Evolutionary conservation across 2,888 invertebrate species (phyloP).

Genomic region (Halictus quadricinctus): DNA sequence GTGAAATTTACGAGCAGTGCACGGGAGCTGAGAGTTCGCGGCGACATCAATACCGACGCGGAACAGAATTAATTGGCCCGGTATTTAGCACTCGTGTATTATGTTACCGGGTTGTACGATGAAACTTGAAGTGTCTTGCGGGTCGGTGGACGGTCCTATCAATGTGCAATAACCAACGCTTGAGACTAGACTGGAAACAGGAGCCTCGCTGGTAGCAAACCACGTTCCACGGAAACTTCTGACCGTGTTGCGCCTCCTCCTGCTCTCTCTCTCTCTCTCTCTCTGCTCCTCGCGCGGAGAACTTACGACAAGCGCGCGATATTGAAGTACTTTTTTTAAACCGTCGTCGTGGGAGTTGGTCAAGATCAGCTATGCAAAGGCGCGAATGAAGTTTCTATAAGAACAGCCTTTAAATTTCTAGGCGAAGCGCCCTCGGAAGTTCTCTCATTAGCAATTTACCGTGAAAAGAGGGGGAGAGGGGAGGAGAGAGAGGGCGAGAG

Average conservation of each 20-base stretch:
- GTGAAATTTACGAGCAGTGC: neutral
- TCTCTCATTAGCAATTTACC: constrained; percentile 26
- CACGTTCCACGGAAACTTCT: constrained; percentile 9
- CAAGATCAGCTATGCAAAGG: constrained; percentile 33
- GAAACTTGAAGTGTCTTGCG: neutral
- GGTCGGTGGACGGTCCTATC: neutral
- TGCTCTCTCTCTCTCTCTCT: neutral
- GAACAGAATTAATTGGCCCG: neutral
- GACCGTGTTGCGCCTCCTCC: neutral
- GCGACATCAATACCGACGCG: neutral
- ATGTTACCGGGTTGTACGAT: neutral
- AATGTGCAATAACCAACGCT: constrained; percentile 10
- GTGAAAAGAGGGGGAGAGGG: neutral
- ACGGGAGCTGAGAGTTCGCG: neutral
- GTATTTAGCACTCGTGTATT: constrained; percentile 1
- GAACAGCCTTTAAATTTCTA: constrained; percentile 16
- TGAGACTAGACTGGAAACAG: neutral
- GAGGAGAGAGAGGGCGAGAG: neutral
- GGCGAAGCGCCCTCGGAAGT: constrained; percentile 7
- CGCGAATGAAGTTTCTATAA: constrained; percentile 27
- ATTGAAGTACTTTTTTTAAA: constrained; percentile 16
- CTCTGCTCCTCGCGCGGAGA: neutral
- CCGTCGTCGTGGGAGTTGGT: constrained; percentile 14
- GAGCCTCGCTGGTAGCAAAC: neutral
- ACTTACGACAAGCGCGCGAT: constrained; percentile 15